Conservation (phyloP, 2,797 vertebrate species). For the Crocidura indochinensis region DNA sequence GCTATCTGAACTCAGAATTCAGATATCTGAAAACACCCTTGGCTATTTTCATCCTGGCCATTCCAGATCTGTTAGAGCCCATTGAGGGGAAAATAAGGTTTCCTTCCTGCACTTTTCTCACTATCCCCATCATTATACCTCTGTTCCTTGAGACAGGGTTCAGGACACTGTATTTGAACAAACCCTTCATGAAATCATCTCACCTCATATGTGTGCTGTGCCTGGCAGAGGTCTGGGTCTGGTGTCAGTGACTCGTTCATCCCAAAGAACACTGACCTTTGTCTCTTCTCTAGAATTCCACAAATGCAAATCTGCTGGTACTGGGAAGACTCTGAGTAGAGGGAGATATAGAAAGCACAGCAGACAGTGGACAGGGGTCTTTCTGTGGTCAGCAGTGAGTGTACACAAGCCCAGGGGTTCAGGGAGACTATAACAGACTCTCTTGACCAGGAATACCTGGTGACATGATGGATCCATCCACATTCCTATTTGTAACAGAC, state of each 20-base stretch:
- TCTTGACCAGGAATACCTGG: background rate
- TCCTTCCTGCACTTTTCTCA: background rate
- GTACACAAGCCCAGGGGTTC: background rate
- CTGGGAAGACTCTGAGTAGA: no score
- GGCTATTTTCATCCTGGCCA: rapidly evolving
- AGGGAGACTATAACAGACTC: background rate
- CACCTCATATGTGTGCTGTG: background rate
- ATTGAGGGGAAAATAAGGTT: no score
- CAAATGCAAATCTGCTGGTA: background rate
- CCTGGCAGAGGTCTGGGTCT: no score
- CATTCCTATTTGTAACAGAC: background rate
- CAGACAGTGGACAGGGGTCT: background rate
- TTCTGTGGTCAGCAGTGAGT: background rate
- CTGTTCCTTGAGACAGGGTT: background rate
- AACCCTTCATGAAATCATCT: background rate
- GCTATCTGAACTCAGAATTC: rapidly evolving
- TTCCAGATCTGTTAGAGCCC: background rate
- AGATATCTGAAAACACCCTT: background rate
- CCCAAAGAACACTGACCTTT: background rate
- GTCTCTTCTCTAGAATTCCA: background rate
- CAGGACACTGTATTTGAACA: background rate
- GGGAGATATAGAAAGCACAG: background rate
- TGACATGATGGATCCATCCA: no score
- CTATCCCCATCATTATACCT: background rate
- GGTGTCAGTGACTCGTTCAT: background rate